These are phyloP conservation scores for Linurgus olivaceus DNA, from an alignment of 2,797 vertebrate species.

Conservation along the genomic window DNA sequence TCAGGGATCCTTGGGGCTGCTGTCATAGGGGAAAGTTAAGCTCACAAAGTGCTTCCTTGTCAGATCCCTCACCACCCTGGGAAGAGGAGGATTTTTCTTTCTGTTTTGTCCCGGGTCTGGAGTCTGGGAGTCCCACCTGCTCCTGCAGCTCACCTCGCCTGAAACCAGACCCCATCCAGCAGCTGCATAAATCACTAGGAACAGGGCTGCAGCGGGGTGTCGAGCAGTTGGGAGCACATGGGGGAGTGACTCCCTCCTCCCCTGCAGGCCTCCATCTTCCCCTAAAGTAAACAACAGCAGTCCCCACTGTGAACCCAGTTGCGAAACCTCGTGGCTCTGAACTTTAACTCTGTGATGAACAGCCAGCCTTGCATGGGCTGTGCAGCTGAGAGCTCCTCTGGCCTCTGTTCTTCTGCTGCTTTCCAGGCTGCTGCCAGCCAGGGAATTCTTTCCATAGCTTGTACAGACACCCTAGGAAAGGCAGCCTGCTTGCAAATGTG, in stretches of 20 bases:
- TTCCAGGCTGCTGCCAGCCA: neutral
- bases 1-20: neutral
- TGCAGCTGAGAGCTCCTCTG: neutral
- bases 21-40: neutral
- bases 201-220: neutral
- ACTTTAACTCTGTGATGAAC: neutral
- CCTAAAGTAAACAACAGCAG: constrained; percentile 43
- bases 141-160: constrained; percentile 82
- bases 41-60: constrained; percentile 28
- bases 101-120: neutral
- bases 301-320: constrained; percentile 23
- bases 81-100: constrained; percentile 12
- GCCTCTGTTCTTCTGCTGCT: neutral
- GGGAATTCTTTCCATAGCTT: constrained; percentile 32
- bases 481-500: neutral
- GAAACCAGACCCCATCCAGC: constrained; percentile 82
- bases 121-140: constrained; percentile 80
- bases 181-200: constrained; percentile 80
- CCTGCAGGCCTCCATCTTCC: neutral
- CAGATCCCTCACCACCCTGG: neutral
- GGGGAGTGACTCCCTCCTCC: neutral
- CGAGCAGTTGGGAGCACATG: constrained; percentile 26
- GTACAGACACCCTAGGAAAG: neutral
- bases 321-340: neutral
- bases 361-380: neutral